These are phyloP conservation scores for Escarpia spicata DNA, from an alignment of 2,888 invertebrate species.

Conservation along the genomic window DNA sequence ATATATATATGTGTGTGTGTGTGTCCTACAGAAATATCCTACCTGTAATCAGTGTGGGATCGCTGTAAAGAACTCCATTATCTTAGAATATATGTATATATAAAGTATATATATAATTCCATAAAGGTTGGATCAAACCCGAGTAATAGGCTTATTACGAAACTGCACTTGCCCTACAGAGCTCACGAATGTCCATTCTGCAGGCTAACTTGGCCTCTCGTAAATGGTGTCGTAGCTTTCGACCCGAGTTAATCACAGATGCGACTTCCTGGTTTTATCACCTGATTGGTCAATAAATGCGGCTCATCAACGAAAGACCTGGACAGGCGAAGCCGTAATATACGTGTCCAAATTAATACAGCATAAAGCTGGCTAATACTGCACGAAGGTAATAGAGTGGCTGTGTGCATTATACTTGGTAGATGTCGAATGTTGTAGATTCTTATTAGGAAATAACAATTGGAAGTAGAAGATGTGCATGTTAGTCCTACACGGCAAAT, in stretches of 20 bases:
- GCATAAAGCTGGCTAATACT: background rate
- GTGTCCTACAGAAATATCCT: background rate
- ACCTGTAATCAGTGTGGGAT: background rate
- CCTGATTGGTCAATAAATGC: background rate
- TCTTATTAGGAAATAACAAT: background rate
- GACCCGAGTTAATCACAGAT: background rate
- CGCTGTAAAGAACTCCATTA: no score
- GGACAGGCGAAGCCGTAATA: background rate
- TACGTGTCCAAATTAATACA: background rate
- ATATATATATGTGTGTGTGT: no score
- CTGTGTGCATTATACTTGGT: background rate
- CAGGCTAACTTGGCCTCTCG: background rate
- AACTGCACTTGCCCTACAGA: background rate
- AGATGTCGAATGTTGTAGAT: background rate
- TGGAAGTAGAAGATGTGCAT: background rate
- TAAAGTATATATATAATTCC: no score
- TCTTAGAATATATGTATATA: no score
- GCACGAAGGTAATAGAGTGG: background rate
- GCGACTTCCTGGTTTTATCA: background rate
- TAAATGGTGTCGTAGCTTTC: background rate
- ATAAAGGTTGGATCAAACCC: no score
- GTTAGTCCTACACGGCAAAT: background rate
- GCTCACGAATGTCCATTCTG: background rate
- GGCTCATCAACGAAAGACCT: background rate
- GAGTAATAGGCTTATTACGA: no score